Evolutionary conservation across 2,113 vertebrate species (phyloP).

Genomic region (Entosphenus tridentatus): DNA sequence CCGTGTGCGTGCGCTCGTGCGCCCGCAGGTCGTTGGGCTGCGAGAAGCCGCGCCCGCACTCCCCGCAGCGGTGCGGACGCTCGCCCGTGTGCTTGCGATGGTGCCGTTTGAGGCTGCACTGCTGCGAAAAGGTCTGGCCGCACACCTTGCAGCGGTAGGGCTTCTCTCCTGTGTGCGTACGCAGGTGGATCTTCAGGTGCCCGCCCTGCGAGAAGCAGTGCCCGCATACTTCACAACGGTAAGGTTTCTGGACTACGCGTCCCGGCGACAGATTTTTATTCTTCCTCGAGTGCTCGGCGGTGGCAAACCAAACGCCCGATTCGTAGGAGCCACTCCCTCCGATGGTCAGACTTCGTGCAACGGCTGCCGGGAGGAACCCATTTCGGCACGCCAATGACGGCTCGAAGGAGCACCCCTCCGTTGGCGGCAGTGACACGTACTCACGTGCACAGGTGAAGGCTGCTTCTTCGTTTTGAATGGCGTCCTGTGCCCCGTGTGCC

Average conservation of each 20-base stretch:
- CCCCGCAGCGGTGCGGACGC: conserved; percentile 17
- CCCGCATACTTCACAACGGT: background rate
- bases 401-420: no score
- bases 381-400: no score
- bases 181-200: background rate
- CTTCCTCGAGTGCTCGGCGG: no score
- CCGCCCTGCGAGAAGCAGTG: background rate
- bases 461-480: no score
- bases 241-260: conserved; percentile 1
- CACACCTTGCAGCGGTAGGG: conserved; percentile 23
- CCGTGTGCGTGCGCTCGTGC: conserved; percentile 18
- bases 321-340: no score
- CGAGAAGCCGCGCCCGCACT: conserved; percentile 18
- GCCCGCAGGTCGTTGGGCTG: conserved; percentile 18
- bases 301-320: no score
- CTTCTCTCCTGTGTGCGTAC: conserved; percentile 15
- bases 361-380: no score
- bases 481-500: no score
- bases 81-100: conserved; percentile 19
- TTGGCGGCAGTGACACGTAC: no score
- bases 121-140: conserved; percentile 22
- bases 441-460: no score
- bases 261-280: background rate
- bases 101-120: conserved; percentile 22
- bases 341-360: no score